Percentiles rank a stretch among this genome's conserved stretches.
Evolutionary conservation across 1,140 invertebrate genomes (phyloP).

Genomic region (Rhagoletis zephyria): DNA sequence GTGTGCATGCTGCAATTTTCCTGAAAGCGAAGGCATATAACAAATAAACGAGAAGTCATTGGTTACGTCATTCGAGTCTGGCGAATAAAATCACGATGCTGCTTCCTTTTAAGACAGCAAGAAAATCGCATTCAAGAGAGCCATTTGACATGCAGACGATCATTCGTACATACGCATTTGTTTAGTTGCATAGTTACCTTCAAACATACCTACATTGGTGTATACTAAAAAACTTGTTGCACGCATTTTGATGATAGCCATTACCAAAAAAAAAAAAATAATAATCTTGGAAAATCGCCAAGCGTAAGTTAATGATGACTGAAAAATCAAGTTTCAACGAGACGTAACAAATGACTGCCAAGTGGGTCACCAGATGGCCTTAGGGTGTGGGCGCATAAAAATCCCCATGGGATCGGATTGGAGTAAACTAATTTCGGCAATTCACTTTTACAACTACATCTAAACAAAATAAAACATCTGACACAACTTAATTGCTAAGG

Average conservation of each 20-base stretch:
- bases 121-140: too few species aligned
- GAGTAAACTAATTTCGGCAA: not conserved
- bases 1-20: too few species aligned
- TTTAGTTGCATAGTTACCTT: too few species aligned
- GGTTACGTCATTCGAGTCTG: too few species aligned
- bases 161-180: too few species aligned
- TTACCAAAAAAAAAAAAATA: not conserved
- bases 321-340: not conserved
- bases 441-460: not conserved
- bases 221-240: not conserved
- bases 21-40: too few species aligned
- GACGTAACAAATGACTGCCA: not conserved
- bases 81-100: too few species aligned
- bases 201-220: too few species aligned
- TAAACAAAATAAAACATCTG: not conserved
- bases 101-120: too few species aligned
- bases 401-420: not conserved
- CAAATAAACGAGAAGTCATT: too few species aligned
- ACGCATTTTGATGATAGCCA: not conserved
- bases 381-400: not conserved
- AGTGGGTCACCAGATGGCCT: slow-evolving; percentile 16
- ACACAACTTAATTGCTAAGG: not conserved
- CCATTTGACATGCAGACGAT: too few species aligned
- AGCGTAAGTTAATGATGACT: not conserved
- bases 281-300: not conserved